Percentiles rank a stretch among this genome's conserved stretches.
phyloP scores from a whole-genome alignment of 1,140 invertebrate species.

The Pseudachorutes palmiensis region DNA sequence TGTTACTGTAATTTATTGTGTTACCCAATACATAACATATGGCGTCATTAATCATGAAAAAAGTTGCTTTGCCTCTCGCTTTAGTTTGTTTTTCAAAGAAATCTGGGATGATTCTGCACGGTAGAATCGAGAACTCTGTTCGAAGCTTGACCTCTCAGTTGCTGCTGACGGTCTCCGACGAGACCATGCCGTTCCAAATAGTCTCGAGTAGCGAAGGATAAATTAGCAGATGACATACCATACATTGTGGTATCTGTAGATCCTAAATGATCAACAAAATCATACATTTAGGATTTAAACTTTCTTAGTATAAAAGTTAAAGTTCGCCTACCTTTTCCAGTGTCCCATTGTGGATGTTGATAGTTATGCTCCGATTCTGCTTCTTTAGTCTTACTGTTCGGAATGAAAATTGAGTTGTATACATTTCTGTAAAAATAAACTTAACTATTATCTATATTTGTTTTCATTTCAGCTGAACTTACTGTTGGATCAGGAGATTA shows the following conservation, averaged over 20 bases:
- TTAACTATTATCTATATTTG: neutral
- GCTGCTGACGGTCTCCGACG: neutral
- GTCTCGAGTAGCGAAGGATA: constrained; percentile 35
- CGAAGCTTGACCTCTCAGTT: neutral
- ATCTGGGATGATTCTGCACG: neutral
- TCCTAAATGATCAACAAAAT: neutral
- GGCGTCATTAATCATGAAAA: too few species aligned
- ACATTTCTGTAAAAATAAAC: constrained; percentile 22
- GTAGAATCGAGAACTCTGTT: neutral
- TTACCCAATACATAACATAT: too few species aligned
- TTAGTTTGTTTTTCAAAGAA: too few species aligned
- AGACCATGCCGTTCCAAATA: constrained; percentile 35
- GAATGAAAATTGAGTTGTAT: constrained; percentile 29
- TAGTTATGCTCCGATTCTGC: neutral
- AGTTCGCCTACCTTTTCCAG: neutral
- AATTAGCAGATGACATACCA: constrained; percentile 30
- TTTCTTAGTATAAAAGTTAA: neutral
- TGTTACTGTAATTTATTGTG: too few species aligned
- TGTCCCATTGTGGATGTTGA: neutral
- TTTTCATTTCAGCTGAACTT: constrained; percentile 17
- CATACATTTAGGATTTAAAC: neutral
- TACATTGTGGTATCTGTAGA: constrained; percentile 36
- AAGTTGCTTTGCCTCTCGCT: too few species aligned
- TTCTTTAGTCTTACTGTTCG: neutral
- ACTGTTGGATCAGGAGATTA: constrained; percentile 27